Conservation (phyloP, 2,797 vertebrate genomes). For the Arremon aurantiirostris region DNA sequence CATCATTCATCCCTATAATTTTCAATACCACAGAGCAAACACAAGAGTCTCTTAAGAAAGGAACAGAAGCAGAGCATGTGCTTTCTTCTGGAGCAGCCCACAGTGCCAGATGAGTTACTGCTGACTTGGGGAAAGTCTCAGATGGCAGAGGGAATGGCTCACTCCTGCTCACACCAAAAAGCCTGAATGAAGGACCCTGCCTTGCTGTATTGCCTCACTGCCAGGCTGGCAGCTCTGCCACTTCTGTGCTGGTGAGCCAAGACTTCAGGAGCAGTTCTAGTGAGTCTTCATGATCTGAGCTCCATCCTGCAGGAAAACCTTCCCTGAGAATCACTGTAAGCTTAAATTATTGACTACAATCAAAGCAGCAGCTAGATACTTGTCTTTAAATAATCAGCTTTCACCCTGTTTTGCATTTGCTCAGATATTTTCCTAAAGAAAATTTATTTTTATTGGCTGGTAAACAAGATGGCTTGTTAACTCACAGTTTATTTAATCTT, state of each 20-base stretch:
- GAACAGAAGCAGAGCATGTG: background rate
- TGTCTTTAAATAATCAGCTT: background rate
- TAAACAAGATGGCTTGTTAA: background rate
- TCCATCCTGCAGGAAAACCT: background rate
- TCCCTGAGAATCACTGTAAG: background rate
- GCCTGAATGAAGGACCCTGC: background rate
- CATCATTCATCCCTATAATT: constrained; percentile 18
- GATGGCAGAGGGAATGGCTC: background rate
- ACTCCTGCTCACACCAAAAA: background rate
- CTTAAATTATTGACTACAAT: background rate
- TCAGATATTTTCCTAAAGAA: background rate
- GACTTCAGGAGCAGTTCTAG: background rate
- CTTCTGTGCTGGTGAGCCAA: background rate
- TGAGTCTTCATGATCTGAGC: background rate
- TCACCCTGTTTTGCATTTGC: background rate
- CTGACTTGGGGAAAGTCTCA: background rate
- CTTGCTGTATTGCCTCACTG: background rate
- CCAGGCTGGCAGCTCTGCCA: background rate
- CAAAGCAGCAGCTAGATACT: background rate
- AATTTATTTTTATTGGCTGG: background rate
- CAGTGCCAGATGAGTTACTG: background rate
- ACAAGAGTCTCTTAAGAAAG: background rate
- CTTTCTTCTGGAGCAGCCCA: background rate
- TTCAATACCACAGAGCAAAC: background rate
- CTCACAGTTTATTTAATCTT: background rate